Percentiles rank a stretch among this genome's conserved stretches.
These are phyloP conservation scores for Malacoraja senta DNA, from an alignment of 2,797 vertebrate genomes.

Conservation along the genomic window DNA sequence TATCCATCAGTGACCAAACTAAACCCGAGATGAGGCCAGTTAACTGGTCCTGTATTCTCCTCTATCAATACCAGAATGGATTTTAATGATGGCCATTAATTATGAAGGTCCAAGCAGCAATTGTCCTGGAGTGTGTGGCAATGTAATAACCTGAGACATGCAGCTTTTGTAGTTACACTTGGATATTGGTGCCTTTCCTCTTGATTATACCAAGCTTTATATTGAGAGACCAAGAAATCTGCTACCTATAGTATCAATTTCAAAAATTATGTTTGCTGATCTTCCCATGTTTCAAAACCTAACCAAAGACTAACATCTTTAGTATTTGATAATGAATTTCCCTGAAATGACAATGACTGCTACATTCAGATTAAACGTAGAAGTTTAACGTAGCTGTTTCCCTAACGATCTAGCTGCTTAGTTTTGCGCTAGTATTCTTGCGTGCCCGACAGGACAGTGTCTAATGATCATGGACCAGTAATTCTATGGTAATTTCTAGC, in stretches of 20 bases:
- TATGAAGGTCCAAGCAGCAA: not conserved
- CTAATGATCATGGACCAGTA: not conserved
- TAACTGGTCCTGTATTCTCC: not conserved
- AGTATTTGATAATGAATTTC: not conserved
- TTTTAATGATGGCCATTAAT: not conserved
- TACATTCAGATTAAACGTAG: not conserved
- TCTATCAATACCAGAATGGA: not conserved
- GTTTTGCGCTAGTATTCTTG: not conserved
- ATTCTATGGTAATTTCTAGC: conserved; percentile 29
- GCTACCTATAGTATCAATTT: not conserved
- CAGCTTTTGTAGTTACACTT: not conserved
- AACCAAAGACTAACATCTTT: too few relatives aligned
- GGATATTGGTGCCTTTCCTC: not conserved
- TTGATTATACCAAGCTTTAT: not conserved
- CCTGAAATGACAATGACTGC: too few relatives aligned
- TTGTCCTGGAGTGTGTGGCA: not conserved
- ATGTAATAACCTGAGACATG: not conserved
- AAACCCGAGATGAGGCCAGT: not conserved
- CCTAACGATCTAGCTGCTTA: not conserved
- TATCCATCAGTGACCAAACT: not conserved
- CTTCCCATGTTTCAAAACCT: not conserved
- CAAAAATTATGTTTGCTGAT: not conserved
- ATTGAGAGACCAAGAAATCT: not conserved
- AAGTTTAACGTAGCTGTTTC: not conserved
- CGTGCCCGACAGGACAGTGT: not conserved